A percentile compares a stretch with the other conserved stretches of the same genome.
These are phyloP conservation scores for Propithecus perrieri DNA, from an alignment of 2,797 vertebrate species.

Conservation along the genomic window DNA sequence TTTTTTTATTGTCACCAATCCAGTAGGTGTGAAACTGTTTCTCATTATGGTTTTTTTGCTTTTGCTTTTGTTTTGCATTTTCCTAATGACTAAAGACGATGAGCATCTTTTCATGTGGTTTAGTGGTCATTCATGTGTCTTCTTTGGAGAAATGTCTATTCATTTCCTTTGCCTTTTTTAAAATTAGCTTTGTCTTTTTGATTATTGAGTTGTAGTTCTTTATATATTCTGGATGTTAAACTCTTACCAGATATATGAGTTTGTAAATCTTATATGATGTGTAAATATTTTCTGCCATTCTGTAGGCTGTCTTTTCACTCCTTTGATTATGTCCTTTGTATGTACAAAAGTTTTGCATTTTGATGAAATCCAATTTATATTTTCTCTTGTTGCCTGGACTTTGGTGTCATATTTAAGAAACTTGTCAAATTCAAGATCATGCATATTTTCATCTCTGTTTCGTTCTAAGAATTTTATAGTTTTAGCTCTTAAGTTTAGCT, in stretches of 20 bases:
- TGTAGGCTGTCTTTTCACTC: neutral
- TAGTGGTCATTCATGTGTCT: neutral
- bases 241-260: neutral
- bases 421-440: constrained; percentile 22
- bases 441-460: neutral
- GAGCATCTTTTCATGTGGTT: neutral
- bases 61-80: neutral
- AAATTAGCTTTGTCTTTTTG: constrained; percentile 19
- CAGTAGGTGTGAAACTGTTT: neutral
- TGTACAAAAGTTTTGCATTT: neutral
- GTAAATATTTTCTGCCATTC: neutral
- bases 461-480: constrained; percentile 13
- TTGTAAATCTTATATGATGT: neutral
- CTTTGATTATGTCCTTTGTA: neutral
- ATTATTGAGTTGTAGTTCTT: constrained; percentile 26
- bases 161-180: constrained; percentile 27
- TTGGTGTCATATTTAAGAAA: neutral
- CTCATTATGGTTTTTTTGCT: neutral
- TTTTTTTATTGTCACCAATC: neutral
- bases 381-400: neutral
- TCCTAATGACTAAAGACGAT: neutral
- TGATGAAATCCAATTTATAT: neutral
- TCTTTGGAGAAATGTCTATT: constrained; percentile 12
- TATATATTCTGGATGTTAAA: neutral
- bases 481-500: constrained; percentile 23